Evolutionary conservation across 2,113 vertebrate species (phyloP), one percentile per base, ranked within the genome.

Genomic region (Oreochromis niloticus): DNA sequence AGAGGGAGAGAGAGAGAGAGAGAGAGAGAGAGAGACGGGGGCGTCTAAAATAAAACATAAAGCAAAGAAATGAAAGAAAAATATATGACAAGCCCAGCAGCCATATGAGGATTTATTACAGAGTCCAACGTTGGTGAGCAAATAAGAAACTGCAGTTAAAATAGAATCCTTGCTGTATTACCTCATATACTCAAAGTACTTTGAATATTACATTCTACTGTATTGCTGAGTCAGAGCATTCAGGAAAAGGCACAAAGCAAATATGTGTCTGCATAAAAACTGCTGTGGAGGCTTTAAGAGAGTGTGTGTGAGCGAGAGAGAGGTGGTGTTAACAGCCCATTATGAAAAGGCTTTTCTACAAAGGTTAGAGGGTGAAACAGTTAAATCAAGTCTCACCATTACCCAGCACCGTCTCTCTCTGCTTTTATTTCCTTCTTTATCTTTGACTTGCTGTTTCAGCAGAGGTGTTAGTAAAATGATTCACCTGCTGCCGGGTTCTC

Each of bases 111-210:
- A 93, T 92, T 93, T 93, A 93, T 93, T 92, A 90, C 88, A 80
- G 87, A 87, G 87, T 92, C 85, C 86, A 89, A 88, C 68, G 57
- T 71, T 75, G 80, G 79, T 57, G 85, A 93, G 86, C 93, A 93
- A 95, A 94, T 94, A 90, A 86, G 89, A 93, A 91, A 88, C 61
- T 22, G 81, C 82, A 78, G 87, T 89, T 93, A 78, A 89, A 94
- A 91, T 88, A 91, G 92, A 92, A 88, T 3, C 57, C 85, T 86
- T 30, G 71, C 61, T 90, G 89, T 88, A 91, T 93, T 92, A 89
- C 90, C 78, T 90, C 87, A 92, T 83, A 88, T 83, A 82, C 34
- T 61, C 61, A 59, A 84, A 81, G 48, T 89, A 92, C 86, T 94
- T 93, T 93, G 85, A 92, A 95, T 93, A 93, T 93, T 89, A 88